A percentile compares a stretch with the other conserved stretches of the same genome.
Conservation (phyloP, 2,888 invertebrate genomes). For the Meteorus colon region DNA sequence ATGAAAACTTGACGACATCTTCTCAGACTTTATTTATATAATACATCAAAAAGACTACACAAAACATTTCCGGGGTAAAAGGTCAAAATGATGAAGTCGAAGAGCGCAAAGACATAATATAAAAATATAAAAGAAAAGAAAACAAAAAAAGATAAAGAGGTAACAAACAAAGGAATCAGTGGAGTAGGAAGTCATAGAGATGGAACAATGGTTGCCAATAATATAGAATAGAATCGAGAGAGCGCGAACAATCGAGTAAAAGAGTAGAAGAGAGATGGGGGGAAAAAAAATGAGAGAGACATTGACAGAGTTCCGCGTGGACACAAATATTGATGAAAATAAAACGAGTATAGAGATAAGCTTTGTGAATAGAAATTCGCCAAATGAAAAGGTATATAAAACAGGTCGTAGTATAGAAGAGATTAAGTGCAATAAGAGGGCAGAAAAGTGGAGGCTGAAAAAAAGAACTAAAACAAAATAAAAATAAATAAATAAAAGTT, state of each 20-base stretch:
- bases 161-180: constrained; percentile 10
- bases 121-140: constrained; percentile 1
- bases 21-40: not conserved
- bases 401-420: constrained; percentile 32
- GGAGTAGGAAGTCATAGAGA: constrained; percentile 29
- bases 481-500: constrained; percentile 17
- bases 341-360: constrained; percentile 34
- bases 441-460: constrained; percentile 24
- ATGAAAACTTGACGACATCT: constrained; percentile 13
- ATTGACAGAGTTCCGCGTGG: not conserved
- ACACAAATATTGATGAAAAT: constrained; percentile 38
- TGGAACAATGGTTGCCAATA: constrained; percentile 37
- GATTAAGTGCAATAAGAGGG: constrained; percentile 35
- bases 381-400: constrained; percentile 34
- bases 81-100: constrained; percentile 28
- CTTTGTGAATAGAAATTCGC: constrained; percentile 26
- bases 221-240: constrained; percentile 31
- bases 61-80: constrained; percentile 24
- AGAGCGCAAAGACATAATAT: constrained; percentile 19
- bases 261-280: not conserved
- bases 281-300: not conserved
- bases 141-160: not conserved
- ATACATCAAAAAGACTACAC: not conserved
- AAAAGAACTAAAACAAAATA: constrained; percentile 18
- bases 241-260: not conserved